phyloP scores from a whole-genome alignment of 2,113 vertebrate species.

The Desmodus rotundus region DNA sequence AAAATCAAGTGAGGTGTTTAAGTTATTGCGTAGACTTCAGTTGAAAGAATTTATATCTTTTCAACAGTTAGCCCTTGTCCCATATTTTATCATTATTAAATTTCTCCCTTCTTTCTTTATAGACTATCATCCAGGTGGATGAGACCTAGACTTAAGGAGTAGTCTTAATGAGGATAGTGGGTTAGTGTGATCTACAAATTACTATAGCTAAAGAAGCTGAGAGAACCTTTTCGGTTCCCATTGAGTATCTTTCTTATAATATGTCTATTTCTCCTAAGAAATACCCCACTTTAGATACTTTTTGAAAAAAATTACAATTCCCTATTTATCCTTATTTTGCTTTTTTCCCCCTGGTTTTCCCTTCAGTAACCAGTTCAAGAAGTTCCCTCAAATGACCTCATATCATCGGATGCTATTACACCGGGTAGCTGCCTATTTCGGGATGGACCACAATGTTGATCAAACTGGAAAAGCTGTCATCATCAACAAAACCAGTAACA shows the following conservation, averaged over 20 bases:
- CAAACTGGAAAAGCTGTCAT: conserved; percentile 99
- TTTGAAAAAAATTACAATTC: conserved; percentile 26
- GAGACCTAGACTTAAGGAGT: neutral
- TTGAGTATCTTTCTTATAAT: neutral
- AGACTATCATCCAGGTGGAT: neutral
- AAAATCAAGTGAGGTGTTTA: conserved; percentile 37
- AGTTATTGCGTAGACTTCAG: neutral
- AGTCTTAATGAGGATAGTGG: neutral
- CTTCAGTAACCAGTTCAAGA: conserved; percentile 97
- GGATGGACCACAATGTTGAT: conserved; percentile 99
- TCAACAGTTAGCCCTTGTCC: neutral
- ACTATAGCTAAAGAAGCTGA: neutral
- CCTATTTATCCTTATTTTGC: conserved; percentile 35
- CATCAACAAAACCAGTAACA: conserved; percentile 99
- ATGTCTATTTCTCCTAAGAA: conserved; percentile 27
- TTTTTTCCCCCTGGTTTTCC: neutral
- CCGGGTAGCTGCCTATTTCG: conserved; percentile 98
- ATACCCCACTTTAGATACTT: neutral
- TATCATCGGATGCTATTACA: conserved; percentile 99
- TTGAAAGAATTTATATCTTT: neutral
- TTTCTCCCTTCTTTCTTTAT: neutral
- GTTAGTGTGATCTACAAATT: neutral
- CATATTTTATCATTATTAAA: conserved; percentile 4
- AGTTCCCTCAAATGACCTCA: conserved; percentile 99
- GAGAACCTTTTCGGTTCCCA: conserved; percentile 41